Base-by-base conservation (phyloP, 2,888 invertebrate species). In the Sylvicola fuscatus region DNA sequence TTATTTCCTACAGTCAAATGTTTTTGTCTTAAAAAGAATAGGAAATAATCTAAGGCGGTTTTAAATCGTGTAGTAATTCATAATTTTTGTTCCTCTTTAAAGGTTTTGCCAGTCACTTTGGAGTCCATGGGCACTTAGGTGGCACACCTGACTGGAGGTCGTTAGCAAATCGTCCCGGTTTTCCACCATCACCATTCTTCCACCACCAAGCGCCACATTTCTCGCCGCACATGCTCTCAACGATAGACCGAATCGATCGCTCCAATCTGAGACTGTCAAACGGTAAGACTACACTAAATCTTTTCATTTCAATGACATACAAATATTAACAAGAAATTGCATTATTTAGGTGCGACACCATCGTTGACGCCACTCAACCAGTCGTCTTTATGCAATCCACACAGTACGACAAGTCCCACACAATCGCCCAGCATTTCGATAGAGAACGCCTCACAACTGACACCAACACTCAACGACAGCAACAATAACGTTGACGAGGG, bases 41-140 rank as follows among this genome's bases (percentile, higher is more conserved):
- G n/a, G n/a, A n/a, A n/a, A n/a, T n/a, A n/a, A n/a, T n/a, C n/a
- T n/a, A n/a, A n/a, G n/a, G n/a, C n/a, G n/a, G n/a, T n/a, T n/a
- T n/a, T n/a, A n/a, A n/a, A n/a, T n/a, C n/a, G 8, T 21, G 4
- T 21, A 21, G 11, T 29, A 29, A 29, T 29, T 4, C 14, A 13
- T 13, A 6, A 16, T 32, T 37, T 26, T 13, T 21, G 7, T 14
- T 36, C 41, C 42, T 42, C 35, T 31, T 60, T 57, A 2, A 58
- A 79, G 79, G 79, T 43, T 74, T 79, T 48, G 78, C 78, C 5
- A 29, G n/a, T 48, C 79, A 78, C 52, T 50, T 78, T 6, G 75
- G 75, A 3, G 59, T 77, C 43, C 76, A 75, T 8, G 70, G 71
- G 1, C 64, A 68, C 8, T 62, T 70, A 43, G 74, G 68, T 58